A percentile compares a stretch with the other conserved stretches of the same genome.
Evolutionary conservation across 2,888 invertebrate species (phyloP).

Genomic region (Eristalis tenax): DNA sequence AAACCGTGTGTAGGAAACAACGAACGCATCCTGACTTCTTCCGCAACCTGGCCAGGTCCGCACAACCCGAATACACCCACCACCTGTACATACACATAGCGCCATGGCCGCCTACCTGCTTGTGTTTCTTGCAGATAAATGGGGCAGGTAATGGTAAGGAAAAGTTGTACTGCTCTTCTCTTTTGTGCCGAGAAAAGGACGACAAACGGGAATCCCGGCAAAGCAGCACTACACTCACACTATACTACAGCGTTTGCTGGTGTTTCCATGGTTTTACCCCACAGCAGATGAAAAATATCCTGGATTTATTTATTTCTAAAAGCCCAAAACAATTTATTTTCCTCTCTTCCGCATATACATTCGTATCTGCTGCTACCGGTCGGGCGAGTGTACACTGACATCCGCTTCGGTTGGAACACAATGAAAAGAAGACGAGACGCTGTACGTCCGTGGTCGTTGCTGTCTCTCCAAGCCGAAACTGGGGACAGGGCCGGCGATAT

Average conservation of each 20-base stretch:
- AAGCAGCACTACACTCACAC: constrained; percentile 34
- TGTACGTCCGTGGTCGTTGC: background rate
- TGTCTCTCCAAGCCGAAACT: constrained; percentile 10
- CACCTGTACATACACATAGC: background rate
- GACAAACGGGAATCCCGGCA: constrained; percentile 59
- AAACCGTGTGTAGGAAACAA: constrained; percentile 48
- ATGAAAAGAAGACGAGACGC: background rate
- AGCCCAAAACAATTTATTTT: constrained; percentile 72
- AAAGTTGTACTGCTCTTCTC: constrained; percentile 34
- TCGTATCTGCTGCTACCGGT: constrained; percentile 36
- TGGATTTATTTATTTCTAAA: constrained; percentile 71
- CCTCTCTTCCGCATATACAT: constrained; percentile 32
- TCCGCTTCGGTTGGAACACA: constrained; percentile 26
- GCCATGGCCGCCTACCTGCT: constrained; percentile 48
- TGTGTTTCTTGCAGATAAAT: constrained; percentile 67
- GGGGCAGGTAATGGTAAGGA: constrained; percentile 59
- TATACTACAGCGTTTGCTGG: constrained; percentile 23
- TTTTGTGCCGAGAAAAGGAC: constrained; percentile 26
- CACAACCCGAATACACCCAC: constrained; percentile 9
- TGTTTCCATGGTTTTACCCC: constrained; percentile 35
- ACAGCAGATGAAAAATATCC: constrained; percentile 68
- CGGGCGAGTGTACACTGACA: constrained; percentile 27
- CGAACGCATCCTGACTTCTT: constrained; percentile 61
- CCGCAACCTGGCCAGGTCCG: constrained; percentile 29
- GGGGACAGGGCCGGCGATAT: background rate